These are phyloP conservation scores for Penaeus indicus DNA, from an alignment of 1,140 invertebrate species.

Conservation along the genomic window DNA sequence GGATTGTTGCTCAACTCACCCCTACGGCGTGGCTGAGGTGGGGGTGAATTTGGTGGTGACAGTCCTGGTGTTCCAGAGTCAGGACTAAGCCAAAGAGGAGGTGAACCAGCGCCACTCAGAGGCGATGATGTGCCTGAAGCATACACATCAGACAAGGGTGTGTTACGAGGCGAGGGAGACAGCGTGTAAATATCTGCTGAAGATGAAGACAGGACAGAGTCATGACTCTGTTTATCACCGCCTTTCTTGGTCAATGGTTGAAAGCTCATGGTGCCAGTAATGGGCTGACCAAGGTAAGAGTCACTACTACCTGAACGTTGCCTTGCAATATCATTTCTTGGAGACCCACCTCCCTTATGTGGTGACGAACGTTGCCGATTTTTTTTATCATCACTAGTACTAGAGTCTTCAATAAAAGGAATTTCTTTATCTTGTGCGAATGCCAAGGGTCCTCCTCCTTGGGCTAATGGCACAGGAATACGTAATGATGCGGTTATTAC, in stretches of 20 bases:
- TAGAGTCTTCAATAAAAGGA: slow-evolving; percentile 79
- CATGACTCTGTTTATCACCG: slow-evolving; percentile 69
- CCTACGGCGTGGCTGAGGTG: slow-evolving; percentile 65
- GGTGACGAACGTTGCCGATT: slow-evolving; percentile 29
- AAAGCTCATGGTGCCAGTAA: slow-evolving; percentile 71
- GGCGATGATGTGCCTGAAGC: slow-evolving; percentile 66
- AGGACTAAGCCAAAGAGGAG: slow-evolving; percentile 67
- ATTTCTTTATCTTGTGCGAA: slow-evolving; percentile 79
- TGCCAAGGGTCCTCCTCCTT: slow-evolving; percentile 60
- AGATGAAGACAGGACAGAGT: slow-evolving; percentile 77
- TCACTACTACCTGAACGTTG: slow-evolving; percentile 72
- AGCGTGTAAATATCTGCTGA: slow-evolving; percentile 70
- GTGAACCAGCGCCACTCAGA: slow-evolving; percentile 64
- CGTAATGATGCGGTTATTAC: slow-evolving; percentile 86
- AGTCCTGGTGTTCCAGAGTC: slow-evolving; percentile 71
- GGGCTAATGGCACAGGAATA: slow-evolving; percentile 76
- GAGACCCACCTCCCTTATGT: slow-evolving; percentile 58
- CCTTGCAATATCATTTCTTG: slow-evolving; percentile 69
- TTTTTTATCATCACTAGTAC: slow-evolving; percentile 34
- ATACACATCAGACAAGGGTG: slow-evolving; percentile 60
- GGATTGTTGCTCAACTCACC: slow-evolving; percentile 39
- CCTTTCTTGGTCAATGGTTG: slow-evolving; percentile 66
- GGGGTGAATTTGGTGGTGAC: slow-evolving; percentile 64
- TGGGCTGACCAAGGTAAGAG: slow-evolving; percentile 71
- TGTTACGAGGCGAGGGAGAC: slow-evolving; percentile 64